These are phyloP conservation scores for Elaphurus davidianus DNA, from an alignment of 2,113 vertebrate genomes.

Conservation along the genomic window DNA sequence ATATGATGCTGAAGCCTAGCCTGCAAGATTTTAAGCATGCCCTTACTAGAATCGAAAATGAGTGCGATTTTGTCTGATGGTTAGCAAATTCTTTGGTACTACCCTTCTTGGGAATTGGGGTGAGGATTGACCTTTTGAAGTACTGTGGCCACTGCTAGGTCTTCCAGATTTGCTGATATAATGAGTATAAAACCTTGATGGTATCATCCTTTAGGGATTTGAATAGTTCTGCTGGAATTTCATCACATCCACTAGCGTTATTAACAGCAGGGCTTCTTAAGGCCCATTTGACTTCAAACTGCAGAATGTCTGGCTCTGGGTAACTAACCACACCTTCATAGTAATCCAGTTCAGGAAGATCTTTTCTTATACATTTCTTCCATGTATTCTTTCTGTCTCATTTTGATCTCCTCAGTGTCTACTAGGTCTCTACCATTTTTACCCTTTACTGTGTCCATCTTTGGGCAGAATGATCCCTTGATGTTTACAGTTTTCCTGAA, in stretches of 20 bases:
- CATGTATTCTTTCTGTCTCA: background rate
- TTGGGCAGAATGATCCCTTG: background rate
- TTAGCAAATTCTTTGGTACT: background rate
- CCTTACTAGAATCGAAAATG: background rate
- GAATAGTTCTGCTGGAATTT: background rate
- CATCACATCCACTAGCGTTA: background rate
- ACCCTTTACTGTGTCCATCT: background rate
- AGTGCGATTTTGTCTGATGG: background rate
- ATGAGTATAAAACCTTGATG: background rate
- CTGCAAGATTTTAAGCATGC: background rate
- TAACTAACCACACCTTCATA: background rate
- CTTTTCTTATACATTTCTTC: background rate
- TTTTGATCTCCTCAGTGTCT: background rate
- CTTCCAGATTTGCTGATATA: background rate
- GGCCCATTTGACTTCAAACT: background rate
- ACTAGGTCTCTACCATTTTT: background rate
- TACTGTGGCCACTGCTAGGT: background rate
- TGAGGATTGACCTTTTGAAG: background rate
- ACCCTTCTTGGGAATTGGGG: background rate
- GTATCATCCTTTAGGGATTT: background rate
- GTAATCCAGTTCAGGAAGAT: background rate
- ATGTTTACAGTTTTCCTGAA: background rate
- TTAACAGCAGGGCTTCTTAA: background rate
- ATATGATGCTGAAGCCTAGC: background rate
- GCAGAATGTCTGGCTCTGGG: background rate